A percentile compares a stretch with the other conserved stretches of the same genome.
phyloP scores from a whole-genome alignment of 2,888 invertebrate species.

The Heterodera filipjevi region DNA sequence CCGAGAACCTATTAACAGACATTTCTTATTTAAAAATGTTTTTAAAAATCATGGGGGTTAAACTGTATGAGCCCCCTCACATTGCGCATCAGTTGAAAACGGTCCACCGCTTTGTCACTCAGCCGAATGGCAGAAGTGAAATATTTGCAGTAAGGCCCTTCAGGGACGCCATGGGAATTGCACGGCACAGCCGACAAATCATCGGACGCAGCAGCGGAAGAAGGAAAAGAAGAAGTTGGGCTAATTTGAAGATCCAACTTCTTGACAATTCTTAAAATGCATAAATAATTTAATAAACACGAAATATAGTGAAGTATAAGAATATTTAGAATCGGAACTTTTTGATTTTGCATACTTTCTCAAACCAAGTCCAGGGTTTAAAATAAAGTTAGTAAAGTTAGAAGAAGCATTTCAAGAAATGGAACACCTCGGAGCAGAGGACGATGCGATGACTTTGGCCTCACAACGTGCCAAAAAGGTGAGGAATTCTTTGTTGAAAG shows the following conservation, averaged over 20 bases:
- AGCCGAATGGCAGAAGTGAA: constrained; percentile 21
- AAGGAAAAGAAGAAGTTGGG: neutral
- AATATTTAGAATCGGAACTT: no score
- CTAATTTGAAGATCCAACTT: neutral
- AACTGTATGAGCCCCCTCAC: no score
- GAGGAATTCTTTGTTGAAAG: constrained; percentile 36
- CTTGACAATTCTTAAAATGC: no score
- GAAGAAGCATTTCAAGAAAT: neutral
- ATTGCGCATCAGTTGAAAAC: constrained; percentile 34
- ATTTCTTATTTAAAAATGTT: neutral
- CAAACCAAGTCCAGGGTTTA: no score
- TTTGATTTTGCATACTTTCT: no score
- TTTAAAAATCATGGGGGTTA: no score
- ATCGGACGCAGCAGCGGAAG: neutral
- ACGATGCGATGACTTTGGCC: constrained; percentile 19
- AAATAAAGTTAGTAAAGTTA: neutral
- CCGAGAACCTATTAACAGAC: no score
- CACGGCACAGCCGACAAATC: constrained; percentile 25
- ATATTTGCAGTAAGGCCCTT: constrained; percentile 31
- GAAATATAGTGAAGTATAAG: no score
- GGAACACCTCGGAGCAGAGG: neutral
- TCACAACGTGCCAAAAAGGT: constrained; percentile 33
- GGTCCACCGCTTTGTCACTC: constrained; percentile 27
- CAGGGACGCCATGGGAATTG: constrained; percentile 35
- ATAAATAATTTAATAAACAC: no score